Evolutionary conservation across 1,140 invertebrate genomes (phyloP).

Genomic region (Drosophila repletoides): DNA sequence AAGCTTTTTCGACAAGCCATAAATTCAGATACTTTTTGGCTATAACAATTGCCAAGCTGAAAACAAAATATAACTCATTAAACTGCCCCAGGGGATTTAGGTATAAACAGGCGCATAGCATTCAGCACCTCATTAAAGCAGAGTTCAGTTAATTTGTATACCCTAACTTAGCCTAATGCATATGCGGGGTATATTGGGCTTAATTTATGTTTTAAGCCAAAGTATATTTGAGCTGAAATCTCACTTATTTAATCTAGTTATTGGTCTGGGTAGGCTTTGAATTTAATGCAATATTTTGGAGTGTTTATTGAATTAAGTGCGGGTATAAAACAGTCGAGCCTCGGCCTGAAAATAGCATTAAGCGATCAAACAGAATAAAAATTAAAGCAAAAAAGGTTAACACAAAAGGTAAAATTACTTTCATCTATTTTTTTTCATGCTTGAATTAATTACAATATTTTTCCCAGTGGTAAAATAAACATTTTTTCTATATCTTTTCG

Average conservation of each 20-base stretch:
- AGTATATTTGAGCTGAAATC: neutral
- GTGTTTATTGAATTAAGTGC: neutral
- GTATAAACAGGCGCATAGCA: constrained; percentile 18
- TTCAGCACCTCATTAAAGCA: constrained; percentile 33
- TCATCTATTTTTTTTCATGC: constrained; percentile 16
- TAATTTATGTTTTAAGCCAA: neutral
- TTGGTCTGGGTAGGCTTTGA: no score
- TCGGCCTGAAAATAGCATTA: neutral
- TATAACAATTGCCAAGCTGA: neutral
- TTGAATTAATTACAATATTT: constrained; percentile 19
- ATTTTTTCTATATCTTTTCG: neutral
- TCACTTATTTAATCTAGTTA: neutral
- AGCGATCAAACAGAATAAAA: constrained; percentile 9
- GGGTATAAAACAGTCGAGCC: neutral
- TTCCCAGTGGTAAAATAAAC: neutral
- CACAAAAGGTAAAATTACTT: constrained; percentile 7
- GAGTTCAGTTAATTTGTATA: constrained; percentile 24
- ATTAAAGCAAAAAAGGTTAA: constrained; percentile 13
- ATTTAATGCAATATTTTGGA: neutral
- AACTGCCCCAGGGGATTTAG: constrained; percentile 25
- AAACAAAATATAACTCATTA: constrained; percentile 25
- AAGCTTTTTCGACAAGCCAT: neutral
- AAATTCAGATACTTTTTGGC: constrained; percentile 8
- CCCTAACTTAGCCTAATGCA: neutral
- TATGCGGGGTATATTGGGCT: neutral